phyloP scores from a whole-genome alignment of 2,888 invertebrate species.

The Zhuqinia jingwanae region DNA sequence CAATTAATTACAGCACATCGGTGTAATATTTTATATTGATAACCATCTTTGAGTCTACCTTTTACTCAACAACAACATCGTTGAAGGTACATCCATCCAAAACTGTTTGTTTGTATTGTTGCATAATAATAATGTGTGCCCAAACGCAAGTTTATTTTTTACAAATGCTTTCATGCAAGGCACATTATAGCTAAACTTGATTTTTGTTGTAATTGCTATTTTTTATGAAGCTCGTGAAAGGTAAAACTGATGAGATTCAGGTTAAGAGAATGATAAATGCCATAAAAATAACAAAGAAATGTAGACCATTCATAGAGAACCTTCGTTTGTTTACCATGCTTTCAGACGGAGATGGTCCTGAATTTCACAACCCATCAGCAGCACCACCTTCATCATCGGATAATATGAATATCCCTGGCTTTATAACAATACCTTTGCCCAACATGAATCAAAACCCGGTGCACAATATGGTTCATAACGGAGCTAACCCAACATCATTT shows the following conservation, averaged over 20 bases:
- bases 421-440: slow-evolving; percentile 49
- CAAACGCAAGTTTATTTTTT: not conserved
- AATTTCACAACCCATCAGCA: slow-evolving; percentile 23
- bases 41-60: too few species aligned
- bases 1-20: too few species aligned
- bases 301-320: too few species aligned
- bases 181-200: not conserved
- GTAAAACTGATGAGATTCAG: not conserved
- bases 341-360: slow-evolving; percentile 32
- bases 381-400: not conserved
- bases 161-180: not conserved
- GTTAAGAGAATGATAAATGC: slow-evolving; percentile 2
- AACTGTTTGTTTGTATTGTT: too few species aligned
- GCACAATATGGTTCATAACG: not conserved
- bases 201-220: not conserved
- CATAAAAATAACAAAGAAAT: too few species aligned
- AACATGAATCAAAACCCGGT: not conserved
- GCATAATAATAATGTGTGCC: too few species aligned
- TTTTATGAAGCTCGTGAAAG: not conserved
- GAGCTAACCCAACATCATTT: not conserved
- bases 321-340: not conserved
- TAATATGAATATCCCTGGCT: slow-evolving; percentile 31
- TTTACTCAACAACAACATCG: too few species aligned
- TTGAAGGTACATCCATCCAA: too few species aligned
- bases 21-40: too few species aligned